Percentiles rank a stretch among this genome's conserved stretches.
These are phyloP conservation scores for Scomber japonicus DNA, from an alignment of 2,113 vertebrate genomes.

Conservation along the genomic window DNA sequence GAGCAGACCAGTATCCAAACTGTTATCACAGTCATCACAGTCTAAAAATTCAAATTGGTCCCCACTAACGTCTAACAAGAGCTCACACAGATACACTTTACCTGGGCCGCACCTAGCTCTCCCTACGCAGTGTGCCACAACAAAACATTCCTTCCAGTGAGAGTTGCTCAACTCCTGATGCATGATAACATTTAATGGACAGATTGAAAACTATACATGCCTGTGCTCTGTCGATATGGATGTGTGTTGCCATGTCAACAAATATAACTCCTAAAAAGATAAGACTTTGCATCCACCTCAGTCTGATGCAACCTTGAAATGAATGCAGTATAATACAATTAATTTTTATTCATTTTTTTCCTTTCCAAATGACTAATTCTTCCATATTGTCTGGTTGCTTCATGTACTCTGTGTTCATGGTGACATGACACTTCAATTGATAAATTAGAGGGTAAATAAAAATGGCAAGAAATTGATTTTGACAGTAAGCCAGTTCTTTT, in stretches of 20 bases:
- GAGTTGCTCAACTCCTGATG: conserved; percentile 46
- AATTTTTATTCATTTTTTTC: too few relatives aligned
- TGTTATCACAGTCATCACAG: not conserved
- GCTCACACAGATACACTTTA: not conserved
- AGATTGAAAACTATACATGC: not conserved
- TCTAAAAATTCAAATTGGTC: not conserved
- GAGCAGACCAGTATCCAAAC: not conserved
- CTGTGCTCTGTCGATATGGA: not conserved
- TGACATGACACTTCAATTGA: not conserved
- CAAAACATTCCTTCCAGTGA: conserved; percentile 52
- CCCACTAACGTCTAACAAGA: not conserved
- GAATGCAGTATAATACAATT: not conserved
- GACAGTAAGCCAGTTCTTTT: conserved; percentile 49
- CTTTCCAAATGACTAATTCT: not conserved
- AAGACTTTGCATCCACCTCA: not conserved
- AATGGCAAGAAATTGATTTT: conserved; percentile 55
- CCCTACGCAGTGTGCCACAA: conserved; percentile 7
- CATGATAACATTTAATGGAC: conserved; percentile 39
- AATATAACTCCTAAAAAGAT: conserved; percentile 1
- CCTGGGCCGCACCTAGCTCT: conserved; percentile 43
- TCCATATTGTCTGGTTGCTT: not conserved
- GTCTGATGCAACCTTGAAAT: not conserved
- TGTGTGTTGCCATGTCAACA: not conserved
- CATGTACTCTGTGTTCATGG: not conserved
- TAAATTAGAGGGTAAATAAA: conserved; percentile 10